Evolutionary conservation across 2,113 vertebrate genomes (phyloP).

Genomic region (Tricholaema leucomelas): DNA sequence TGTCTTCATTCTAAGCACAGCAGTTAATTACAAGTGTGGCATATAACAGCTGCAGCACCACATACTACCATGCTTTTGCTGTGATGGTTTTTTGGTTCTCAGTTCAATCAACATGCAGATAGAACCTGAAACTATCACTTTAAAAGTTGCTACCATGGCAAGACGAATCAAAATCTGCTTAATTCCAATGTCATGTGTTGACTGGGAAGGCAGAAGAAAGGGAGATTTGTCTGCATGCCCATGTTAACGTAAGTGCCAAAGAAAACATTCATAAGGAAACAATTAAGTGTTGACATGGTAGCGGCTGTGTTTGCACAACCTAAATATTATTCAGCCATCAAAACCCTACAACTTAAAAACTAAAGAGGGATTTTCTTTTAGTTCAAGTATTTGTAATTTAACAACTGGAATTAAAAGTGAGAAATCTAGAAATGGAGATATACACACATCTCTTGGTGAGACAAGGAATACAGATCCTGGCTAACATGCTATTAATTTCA

Average conservation of each 20-base stretch:
- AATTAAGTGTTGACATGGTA: slow-evolving; percentile 3
- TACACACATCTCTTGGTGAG: not conserved
- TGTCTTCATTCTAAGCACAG: not conserved
- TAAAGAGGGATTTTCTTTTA: not conserved
- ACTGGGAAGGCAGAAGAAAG: not conserved
- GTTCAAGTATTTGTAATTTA: not conserved
- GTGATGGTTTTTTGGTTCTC: not conserved
- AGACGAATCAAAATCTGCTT: not conserved
- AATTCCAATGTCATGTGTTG: not conserved
- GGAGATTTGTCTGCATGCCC: not conserved
- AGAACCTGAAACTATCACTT: not conserved
- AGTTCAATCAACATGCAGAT: not conserved
- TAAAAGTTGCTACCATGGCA: not conserved
- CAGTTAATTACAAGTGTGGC: not conserved
- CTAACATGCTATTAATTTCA: not conserved
- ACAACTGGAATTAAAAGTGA: not conserved
- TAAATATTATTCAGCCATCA: not conserved
- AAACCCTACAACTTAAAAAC: not conserved
- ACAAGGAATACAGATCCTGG: not conserved
- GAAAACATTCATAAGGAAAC: not conserved
- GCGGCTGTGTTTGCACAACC: not conserved
- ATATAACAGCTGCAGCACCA: not conserved
- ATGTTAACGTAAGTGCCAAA: not conserved
- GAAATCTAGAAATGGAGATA: not conserved
- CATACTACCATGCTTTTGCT: not conserved